These are phyloP conservation scores for Aleiodes sp. DNA, from an alignment of 1,140 invertebrate genomes.

Conservation along the genomic window DNA sequence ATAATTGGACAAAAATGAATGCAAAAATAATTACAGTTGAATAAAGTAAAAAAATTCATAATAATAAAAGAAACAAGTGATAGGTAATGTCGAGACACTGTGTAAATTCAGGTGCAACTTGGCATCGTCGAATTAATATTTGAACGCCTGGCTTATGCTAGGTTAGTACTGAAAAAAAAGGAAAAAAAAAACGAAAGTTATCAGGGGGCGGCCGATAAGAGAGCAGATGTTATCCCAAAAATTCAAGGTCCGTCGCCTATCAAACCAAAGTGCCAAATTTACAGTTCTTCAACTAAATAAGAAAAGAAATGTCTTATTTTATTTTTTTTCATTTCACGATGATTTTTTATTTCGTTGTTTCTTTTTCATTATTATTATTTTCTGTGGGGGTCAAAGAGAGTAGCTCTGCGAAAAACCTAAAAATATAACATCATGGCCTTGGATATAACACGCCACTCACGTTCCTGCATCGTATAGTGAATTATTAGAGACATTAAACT, in stretches of 20 bases:
- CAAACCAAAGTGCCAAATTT: slow-evolving; percentile 47
- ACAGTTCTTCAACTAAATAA: slow-evolving; percentile 62
- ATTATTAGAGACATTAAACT: slow-evolving; percentile 56
- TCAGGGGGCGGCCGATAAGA: slow-evolving; percentile 57
- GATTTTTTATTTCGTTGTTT: not conserved
- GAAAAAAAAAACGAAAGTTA: slow-evolving; percentile 53
- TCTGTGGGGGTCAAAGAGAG: slow-evolving; percentile 10
- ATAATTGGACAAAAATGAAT: not conserved
- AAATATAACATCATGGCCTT: slow-evolving; percentile 61
- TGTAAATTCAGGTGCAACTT: slow-evolving; percentile 59
- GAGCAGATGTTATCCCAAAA: slow-evolving; percentile 66
- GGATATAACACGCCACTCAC: slow-evolving; percentile 52
- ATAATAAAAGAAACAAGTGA: slow-evolving; percentile 18
- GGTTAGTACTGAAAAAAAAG: slow-evolving; percentile 62
- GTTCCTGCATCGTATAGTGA: slow-evolving; percentile 48
- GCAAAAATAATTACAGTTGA: not conserved
- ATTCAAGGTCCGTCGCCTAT: slow-evolving; percentile 62
- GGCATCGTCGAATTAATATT: slow-evolving; percentile 61
- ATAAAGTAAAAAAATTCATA: slow-evolving; percentile 9
- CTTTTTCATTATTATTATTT: not conserved
- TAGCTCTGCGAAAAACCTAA: slow-evolving; percentile 50
- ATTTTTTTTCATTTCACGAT: slow-evolving; percentile 45
- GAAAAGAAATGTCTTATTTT: too few relatives aligned
- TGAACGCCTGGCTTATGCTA: slow-evolving; percentile 65
- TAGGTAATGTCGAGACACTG: slow-evolving; percentile 42